phyloP scores from a whole-genome alignment of 2,113 vertebrate genomes.

The Orientallactaga bullata region DNA sequence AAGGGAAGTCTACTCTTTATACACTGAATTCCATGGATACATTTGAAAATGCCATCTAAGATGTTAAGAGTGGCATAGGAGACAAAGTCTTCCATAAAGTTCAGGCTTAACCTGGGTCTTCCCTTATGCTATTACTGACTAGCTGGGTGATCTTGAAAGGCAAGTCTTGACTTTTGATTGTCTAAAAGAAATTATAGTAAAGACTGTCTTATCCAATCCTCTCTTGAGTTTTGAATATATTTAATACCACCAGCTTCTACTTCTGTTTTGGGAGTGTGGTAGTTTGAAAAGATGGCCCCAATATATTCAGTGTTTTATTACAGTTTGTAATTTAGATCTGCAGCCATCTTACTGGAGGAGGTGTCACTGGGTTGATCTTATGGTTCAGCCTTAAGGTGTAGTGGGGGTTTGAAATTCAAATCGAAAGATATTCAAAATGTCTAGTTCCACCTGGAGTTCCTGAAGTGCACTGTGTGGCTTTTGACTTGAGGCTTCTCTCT shows the following conservation, averaged over 20 bases:
- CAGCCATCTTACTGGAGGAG: no score
- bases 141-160: not conserved
- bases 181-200: not conserved
- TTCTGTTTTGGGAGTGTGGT: not conserved
- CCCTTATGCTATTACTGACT: not conserved
- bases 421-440: no score
- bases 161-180: not conserved
- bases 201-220: not conserved
- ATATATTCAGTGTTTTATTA: no score
- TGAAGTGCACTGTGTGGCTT: no score
- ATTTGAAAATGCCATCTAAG: slow-evolving; percentile 25
- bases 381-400: no score
- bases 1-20: not conserved
- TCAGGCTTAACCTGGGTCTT: slow-evolving; percentile 9
- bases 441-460: no score
- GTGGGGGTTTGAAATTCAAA: no score
- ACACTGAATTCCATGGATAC: slow-evolving; percentile 15
- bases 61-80: not conserved
- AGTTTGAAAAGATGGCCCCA: no score
- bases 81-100: not conserved
- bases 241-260: not conserved
- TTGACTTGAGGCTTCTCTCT: no score
- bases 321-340: no score
- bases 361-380: no score
- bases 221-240: slow-evolving; percentile 4